Evolutionary conservation across 2,888 invertebrate genomes (phyloP).

Genomic region (Himalopsyche kuldschensis): DNA sequence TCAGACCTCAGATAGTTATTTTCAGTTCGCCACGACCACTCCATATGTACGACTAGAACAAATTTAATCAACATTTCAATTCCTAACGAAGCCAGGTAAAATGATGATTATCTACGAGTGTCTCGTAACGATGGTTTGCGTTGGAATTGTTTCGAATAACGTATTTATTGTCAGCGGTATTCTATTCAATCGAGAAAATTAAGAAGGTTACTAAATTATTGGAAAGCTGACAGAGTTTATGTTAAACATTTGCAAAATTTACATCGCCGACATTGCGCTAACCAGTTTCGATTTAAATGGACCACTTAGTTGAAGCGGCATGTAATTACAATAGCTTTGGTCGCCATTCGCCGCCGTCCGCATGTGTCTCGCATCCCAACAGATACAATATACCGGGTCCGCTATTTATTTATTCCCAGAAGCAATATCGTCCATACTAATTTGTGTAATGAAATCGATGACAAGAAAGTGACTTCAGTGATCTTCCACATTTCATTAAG

Average conservation of each 20-base stretch:
- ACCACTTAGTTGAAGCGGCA: constrained; percentile 4
- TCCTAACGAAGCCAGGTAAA: no score
- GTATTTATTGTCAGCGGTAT: neutral
- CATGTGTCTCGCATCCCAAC: constrained; percentile 6
- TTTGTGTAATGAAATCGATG: constrained; percentile 19
- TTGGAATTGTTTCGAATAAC: neutral
- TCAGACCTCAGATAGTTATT: no score
- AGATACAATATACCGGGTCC: constrained; percentile 5
- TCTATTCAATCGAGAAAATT: neutral
- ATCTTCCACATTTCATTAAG: no score
- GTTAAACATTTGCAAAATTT: neutral
- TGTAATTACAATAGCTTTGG: constrained; percentile 18
- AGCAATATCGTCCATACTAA: constrained; percentile 18
- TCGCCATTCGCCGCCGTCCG: constrained; percentile 11
- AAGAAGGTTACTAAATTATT: neutral
- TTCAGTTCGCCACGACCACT: no score
- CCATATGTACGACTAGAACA: no score
- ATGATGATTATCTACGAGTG: no score
- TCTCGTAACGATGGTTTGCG: no score
- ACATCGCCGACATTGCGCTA: neutral
- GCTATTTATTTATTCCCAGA: constrained; percentile 23
- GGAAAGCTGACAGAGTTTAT: neutral
- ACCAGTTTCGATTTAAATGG: constrained; percentile 13
- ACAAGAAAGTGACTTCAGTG: constrained; percentile 4
- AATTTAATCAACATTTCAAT: no score